Conservation (phyloP, 2,113 vertebrate genomes). For the Alosa alosa region DNA sequence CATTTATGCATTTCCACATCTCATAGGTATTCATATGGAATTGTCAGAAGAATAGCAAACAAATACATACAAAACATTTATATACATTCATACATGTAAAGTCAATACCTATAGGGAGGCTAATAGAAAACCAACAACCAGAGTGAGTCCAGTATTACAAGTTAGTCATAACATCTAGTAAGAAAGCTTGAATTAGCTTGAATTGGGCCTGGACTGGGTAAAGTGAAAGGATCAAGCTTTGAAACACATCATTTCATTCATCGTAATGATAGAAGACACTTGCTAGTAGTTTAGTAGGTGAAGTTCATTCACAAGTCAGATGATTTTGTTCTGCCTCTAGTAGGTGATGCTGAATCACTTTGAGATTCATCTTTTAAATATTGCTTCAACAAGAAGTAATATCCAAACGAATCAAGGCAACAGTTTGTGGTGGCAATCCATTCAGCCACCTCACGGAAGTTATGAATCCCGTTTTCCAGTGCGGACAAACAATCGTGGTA, state of each 20-base stretch:
- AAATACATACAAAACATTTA: neutral
- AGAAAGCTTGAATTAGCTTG: neutral
- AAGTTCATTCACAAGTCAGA: neutral
- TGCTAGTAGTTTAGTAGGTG: neutral
- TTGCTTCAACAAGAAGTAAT: constrained; percentile 63
- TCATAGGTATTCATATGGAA: no score
- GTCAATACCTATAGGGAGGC: neutral
- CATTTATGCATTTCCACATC: neutral
- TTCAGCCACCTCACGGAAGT: constrained; percentile 44
- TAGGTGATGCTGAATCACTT: neutral
- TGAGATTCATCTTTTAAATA: neutral
- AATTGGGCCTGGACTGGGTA: neutral
- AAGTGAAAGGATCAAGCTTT: neutral
- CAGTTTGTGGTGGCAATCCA: constrained; percentile 70
- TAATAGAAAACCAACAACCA: no score
- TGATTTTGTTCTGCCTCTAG: no score
- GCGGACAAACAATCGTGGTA: neutral
- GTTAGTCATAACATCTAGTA: neutral
- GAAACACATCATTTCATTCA: neutral
- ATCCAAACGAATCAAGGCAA: constrained; percentile 66
- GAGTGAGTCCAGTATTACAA: no score
- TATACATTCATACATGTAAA: neutral
- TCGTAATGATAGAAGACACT: neutral
- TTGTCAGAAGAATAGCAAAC: neutral
- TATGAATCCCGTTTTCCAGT: neutral